A percentile compares a stretch with the other conserved stretches of the same genome.
Evolutionary conservation across 2,113 vertebrate species (phyloP).

Genomic region (Tragulus kanchil): DNA sequence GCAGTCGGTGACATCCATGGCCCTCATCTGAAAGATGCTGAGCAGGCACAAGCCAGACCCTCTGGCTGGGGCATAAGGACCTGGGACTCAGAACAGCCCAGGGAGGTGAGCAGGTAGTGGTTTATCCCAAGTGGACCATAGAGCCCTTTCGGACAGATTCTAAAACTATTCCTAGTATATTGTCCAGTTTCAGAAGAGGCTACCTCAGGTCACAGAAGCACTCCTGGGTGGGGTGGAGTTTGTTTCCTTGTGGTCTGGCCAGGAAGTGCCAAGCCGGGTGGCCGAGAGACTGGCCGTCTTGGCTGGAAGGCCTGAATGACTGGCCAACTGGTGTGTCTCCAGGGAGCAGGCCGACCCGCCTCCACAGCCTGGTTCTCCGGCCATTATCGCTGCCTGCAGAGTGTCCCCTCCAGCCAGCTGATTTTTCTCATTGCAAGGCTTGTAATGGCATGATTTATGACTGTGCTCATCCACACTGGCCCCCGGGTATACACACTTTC

Average conservation of each 20-base stretch:
- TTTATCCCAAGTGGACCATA: not conserved
- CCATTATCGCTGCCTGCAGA: not conserved
- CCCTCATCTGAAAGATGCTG: not conserved
- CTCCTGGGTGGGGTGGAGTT: conserved; percentile 26
- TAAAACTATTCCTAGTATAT: conserved; percentile 16
- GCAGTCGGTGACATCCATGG: not conserved
- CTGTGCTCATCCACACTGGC: conserved; percentile 82
- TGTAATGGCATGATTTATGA: conserved; percentile 89
- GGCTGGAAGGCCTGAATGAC: conserved; percentile 53
- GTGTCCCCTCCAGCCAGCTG: conserved; percentile 82
- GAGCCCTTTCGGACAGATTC: not conserved
- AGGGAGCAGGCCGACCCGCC: conserved; percentile 5
- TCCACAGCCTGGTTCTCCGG: not conserved
- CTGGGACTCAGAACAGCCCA: not conserved
- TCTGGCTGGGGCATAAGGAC: not conserved
- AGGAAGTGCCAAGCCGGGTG: conserved; percentile 70
- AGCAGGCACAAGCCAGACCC: not conserved
- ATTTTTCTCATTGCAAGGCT: conserved; percentile 87
- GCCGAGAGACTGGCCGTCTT: conserved; percentile 62
- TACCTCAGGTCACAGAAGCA: conserved; percentile 70
- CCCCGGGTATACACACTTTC: conserved; percentile 85
- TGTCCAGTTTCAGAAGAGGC: conserved; percentile 50
- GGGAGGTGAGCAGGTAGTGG: not conserved
- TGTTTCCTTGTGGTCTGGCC: conserved; percentile 79
- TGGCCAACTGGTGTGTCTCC: conserved; percentile 69